Percentiles rank a stretch among this genome's conserved stretches.
These are phyloP conservation scores for Caenorhabditis zanzibari DNA, from an alignment of 2,888 invertebrate genomes.

Conservation along the genomic window DNA sequence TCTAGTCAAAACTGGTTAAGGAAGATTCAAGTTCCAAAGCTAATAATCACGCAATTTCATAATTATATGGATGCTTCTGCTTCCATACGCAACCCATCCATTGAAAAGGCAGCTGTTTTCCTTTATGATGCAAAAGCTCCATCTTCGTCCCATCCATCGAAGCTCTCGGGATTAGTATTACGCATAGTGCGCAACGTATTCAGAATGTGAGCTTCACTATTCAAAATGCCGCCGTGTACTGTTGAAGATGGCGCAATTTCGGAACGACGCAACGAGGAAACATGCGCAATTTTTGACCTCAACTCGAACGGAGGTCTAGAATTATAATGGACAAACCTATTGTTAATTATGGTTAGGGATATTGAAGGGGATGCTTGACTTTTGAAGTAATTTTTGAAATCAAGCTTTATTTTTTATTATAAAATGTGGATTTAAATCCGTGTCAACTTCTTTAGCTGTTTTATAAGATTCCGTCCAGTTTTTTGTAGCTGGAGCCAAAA, in stretches of 20 bases:
- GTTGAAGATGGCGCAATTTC: constrained; percentile 12
- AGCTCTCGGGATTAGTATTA: constrained; percentile 38
- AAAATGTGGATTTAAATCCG: too few relatives aligned
- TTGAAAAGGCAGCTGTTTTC: constrained; percentile 45
- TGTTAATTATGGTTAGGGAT: neutral
- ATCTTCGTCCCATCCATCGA: neutral
- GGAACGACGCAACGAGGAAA: neutral
- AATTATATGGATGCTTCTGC: constrained; percentile 31
- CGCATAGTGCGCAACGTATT: constrained; percentile 6
- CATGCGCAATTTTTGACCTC: constrained; percentile 51
- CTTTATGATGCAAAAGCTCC: constrained; percentile 55
- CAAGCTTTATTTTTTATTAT: neutral
- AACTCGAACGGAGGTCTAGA: neutral
- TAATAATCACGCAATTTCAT: constrained; percentile 14
- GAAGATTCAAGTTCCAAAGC: neutral
- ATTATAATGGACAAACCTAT: neutral
- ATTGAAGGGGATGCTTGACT: too few relatives aligned
- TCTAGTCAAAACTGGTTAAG: too few relatives aligned
- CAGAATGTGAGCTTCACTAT: constrained; percentile 12
- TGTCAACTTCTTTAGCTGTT: too few relatives aligned
- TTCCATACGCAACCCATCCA: constrained; percentile 7
- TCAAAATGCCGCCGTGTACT: constrained; percentile 42
- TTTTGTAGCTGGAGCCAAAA: too few relatives aligned
- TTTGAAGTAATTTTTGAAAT: too few relatives aligned
- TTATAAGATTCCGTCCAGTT: too few relatives aligned